Percentiles rank a stretch among this genome's conserved stretches.
phyloP scores from a whole-genome alignment of 2,888 invertebrate species.

The Adelognathus sp. region DNA sequence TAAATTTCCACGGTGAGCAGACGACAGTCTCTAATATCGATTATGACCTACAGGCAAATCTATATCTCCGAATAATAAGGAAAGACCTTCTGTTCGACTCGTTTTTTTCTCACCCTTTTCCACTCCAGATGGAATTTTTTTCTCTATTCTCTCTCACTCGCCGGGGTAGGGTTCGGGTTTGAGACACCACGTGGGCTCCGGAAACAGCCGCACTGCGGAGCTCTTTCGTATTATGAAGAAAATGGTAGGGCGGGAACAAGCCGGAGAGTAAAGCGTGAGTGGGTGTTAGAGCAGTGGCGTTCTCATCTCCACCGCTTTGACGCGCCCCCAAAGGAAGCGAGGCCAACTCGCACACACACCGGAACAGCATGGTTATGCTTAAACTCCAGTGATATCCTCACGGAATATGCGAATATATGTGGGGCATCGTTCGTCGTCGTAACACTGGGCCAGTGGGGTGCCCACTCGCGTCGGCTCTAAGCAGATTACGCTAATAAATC shows the following conservation, averaged over 20 bases:
- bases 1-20: conserved; percentile 72
- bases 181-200: conserved; percentile 7
- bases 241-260: conserved; percentile 10
- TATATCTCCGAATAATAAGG: background rate
- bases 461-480: conserved; percentile 68
- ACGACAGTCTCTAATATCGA: conserved; percentile 74
- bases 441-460: conserved; percentile 51
- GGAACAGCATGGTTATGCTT: conserved; percentile 27
- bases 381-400: background rate
- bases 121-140: background rate
- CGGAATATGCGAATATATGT: background rate
- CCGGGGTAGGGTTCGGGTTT: conserved; percentile 15
- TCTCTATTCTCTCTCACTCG: background rate
- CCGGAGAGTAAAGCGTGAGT: conserved; percentile 27
- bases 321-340: conserved; percentile 57
- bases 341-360: conserved; percentile 46
- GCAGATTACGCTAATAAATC: conserved; percentile 77
- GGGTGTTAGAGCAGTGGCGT: conserved; percentile 52
- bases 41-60: conserved; percentile 50
- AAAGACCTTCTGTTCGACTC: background rate
- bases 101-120: background rate
- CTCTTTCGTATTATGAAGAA: conserved; percentile 29
- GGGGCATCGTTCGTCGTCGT: background rate
- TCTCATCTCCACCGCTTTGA: conserved; percentile 60
- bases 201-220: conserved; percentile 52